Evolutionary conservation across 2,797 vertebrate genomes (phyloP), one percentile per base, ranked within the genome.

Genomic region (Ataeniobius toweri): DNA sequence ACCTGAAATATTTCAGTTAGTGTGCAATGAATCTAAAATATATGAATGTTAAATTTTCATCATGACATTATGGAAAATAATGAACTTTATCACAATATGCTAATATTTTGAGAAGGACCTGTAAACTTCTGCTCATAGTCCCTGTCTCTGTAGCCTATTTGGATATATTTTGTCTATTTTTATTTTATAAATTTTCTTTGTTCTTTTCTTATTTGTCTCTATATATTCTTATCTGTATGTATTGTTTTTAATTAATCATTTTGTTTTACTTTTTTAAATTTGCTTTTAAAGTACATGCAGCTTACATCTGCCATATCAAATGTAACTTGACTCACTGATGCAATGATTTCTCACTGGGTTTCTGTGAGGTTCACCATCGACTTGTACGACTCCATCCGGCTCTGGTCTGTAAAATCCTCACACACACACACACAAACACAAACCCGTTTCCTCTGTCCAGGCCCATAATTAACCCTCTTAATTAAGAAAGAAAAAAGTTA

Each of bases 401-500:
- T 74, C 48, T 71, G 74, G 46, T 46, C 44, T 56, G 1, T 76
- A 73, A 39, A 24, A 28, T 0, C 6, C 53, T 50, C 28, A 28
- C 28, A 28, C 55, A 58, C 50, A 58, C 24, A 6, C 44, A 78
- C 81, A 46, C 83, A 9, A 70, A 36, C 18, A 74, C 82, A 50
- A 5, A 70, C 83, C 72, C 73, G n/a, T 46, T 71, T 91, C 84
- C 85, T 87, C 86, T 90, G 90, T 90, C 90, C 88, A 71, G 83
- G 68, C 84, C 82, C 87, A 84, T 92, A 93, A 95, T 93, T 90
- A 94, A 93, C 93, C 90, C 91, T 90, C 90, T 93, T 95, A 93
- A 96, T 96, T 93, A 94, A 86, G 87, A 86, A 88, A 65, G 85
- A 91, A 89, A 86, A 90, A 92, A 87, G 91, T 94, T 91, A 89